Percentiles rank a stretch among this genome's conserved stretches.
phyloP scores from a whole-genome alignment of 1,140 invertebrate species.

The Caerostris darwini region DNA sequence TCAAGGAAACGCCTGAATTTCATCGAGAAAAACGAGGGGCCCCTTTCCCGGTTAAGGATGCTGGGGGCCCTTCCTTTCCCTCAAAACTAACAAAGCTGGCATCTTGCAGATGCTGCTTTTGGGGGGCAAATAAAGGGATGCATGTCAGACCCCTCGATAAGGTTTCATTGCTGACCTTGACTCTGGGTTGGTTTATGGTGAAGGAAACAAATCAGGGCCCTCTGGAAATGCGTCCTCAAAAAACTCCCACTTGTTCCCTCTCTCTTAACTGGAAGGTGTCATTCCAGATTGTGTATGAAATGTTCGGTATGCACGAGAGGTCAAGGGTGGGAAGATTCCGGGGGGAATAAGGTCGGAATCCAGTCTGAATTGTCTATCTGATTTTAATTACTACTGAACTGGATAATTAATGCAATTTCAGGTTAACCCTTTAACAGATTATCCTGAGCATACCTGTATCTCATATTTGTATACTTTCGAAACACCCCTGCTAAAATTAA shows the following conservation, averaged over 20 bases:
- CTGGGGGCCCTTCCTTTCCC: conserved; percentile 11
- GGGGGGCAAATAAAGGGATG: conserved; percentile 6
- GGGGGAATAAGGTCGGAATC: too few relatives aligned
- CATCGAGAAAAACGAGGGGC: not conserved
- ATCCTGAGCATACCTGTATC: too few relatives aligned
- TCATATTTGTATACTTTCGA: too few relatives aligned
- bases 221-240: conserved; percentile 15
- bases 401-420: too few relatives aligned
- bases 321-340: not conserved
- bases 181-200: conserved; percentile 23
- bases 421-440: too few relatives aligned
- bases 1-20: conserved; percentile 25
- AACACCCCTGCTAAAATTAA: too few relatives aligned
- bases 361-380: too few relatives aligned
- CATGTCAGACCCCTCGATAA: conserved; percentile 63
- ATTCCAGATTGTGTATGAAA: not conserved
- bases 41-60: not conserved
- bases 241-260: conserved; percentile 25
- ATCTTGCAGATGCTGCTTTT: conserved; percentile 62
- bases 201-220: not conserved
- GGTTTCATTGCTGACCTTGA: conserved; percentile 64
- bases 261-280: not conserved
- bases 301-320: not conserved
- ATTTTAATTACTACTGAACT: too few relatives aligned
- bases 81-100: conserved; percentile 73